Evolutionary conservation across 2,113 vertebrate genomes (phyloP).

Genomic region (Himantopus leucocephalus): DNA sequence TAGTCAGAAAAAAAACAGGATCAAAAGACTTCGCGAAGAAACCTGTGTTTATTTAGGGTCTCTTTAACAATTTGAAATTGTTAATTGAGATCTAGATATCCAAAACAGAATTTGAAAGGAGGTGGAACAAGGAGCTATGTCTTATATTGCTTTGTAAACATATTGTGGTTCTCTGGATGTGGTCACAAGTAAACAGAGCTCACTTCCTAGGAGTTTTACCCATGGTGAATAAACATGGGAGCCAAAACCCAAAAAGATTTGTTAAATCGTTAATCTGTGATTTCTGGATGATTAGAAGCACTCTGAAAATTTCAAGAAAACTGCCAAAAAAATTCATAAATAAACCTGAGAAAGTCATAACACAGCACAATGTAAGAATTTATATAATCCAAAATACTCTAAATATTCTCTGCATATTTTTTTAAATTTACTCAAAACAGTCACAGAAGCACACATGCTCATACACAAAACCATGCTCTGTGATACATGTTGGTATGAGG

Average conservation of each 20-base stretch:
- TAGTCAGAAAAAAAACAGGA: not conserved
- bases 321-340: not conserved
- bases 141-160: not conserved
- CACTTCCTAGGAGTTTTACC: not conserved
- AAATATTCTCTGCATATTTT: not conserved
- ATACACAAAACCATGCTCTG: not conserved
- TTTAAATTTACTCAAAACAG: not conserved
- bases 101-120: not conserved
- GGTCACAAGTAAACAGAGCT: not conserved
- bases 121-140: not conserved
- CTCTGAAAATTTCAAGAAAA: not conserved
- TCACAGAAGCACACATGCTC: not conserved
- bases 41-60: not conserved
- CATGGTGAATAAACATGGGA: fast-evolving
- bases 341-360: not conserved
- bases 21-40: not conserved
- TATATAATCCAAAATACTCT: not conserved
- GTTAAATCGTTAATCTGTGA: not conserved
- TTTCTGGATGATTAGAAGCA: not conserved
- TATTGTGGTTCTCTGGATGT: not conserved
- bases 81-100: not conserved
- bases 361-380: not conserved
- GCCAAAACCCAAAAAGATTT: fast-evolving
- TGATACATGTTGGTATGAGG: not conserved
- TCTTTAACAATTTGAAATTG: not conserved